A percentile compares a stretch with the other conserved stretches of the same genome.
Evolutionary conservation across 2,797 vertebrate genomes (phyloP).

Genomic region (Coranthus polyacanthus): DNA sequence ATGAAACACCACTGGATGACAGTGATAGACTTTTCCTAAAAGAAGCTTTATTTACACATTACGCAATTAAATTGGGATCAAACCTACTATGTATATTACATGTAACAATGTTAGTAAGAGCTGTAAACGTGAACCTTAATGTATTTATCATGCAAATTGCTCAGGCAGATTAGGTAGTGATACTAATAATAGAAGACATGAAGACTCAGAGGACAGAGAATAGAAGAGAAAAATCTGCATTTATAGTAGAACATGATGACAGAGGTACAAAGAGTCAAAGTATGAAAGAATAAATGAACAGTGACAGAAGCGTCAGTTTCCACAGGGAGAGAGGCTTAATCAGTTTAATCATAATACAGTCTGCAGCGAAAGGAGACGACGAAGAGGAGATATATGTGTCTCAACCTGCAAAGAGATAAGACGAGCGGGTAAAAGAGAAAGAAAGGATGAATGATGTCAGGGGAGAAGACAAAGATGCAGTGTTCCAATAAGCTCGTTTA

Average conservation of each 20-base stretch:
- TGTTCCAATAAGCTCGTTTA: no score
- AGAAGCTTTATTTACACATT: constrained; percentile 1
- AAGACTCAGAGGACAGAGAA: neutral
- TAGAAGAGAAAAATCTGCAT: neutral
- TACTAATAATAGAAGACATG: constrained; percentile 16
- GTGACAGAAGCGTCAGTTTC: constrained; percentile 19
- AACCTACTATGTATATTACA: neutral
- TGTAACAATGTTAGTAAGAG: neutral
- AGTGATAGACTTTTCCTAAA: constrained; percentile 3
- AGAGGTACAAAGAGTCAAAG: neutral
- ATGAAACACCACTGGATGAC: neutral
- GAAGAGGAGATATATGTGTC: constrained; percentile 25
- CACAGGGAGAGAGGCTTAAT: constrained; percentile 11
- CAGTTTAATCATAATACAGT: constrained; percentile 15
- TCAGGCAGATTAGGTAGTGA: constrained; percentile 3
- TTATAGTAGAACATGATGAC: neutral
- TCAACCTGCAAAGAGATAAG: neutral
- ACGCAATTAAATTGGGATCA: constrained; percentile 12
- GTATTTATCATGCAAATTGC: constrained; percentile 33
- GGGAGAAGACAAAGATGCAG: neutral
- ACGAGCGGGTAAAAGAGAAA: neutral
- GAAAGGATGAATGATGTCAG: neutral
- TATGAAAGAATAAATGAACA: constrained; percentile 11
- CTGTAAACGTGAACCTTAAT: constrained; percentile 14
- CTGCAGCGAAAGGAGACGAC: constrained; percentile 1